Evolutionary conservation across 1,140 invertebrate genomes (phyloP).

Genomic region (Tigriopus japonicus): DNA sequence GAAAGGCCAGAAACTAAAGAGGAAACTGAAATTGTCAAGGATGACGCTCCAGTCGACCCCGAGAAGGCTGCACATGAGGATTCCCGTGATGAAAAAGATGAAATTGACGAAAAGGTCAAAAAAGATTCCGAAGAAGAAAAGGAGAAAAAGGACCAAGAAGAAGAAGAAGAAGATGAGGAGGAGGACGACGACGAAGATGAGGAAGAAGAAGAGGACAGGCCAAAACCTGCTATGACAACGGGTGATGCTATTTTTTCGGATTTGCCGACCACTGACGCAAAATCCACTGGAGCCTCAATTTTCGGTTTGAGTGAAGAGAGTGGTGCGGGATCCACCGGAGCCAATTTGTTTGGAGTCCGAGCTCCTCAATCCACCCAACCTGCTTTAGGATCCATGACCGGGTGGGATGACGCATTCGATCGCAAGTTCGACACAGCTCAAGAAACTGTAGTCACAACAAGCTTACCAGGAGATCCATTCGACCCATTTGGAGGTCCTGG

Average conservation of each 20-base stretch:
- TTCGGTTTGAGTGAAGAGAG: constrained; percentile 13
- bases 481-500: constrained; percentile 1
- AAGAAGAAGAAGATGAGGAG: neutral
- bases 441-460: neutral
- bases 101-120: neutral
- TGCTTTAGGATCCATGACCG: constrained; percentile 6
- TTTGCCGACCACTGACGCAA: constrained; percentile 5
- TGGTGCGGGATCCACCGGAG: neutral
- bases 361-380: constrained; percentile 1
- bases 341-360: constrained; percentile 7
- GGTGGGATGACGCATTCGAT: constrained; percentile 14
- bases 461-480: neutral
- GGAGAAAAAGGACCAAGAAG: neutral
- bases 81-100: neutral
- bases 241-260: constrained; percentile 14
- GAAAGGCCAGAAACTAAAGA: neutral
- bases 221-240: neutral
- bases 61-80: too few relatives aligned
- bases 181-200: constrained; percentile 4
- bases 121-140: neutral
- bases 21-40: neutral
- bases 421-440: constrained; percentile 8
- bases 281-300: constrained; percentile 9
- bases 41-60: neutral
- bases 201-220: neutral